Base-by-base conservation (phyloP, 2,888 invertebrate species). In the Cantharis rustica region DNA sequence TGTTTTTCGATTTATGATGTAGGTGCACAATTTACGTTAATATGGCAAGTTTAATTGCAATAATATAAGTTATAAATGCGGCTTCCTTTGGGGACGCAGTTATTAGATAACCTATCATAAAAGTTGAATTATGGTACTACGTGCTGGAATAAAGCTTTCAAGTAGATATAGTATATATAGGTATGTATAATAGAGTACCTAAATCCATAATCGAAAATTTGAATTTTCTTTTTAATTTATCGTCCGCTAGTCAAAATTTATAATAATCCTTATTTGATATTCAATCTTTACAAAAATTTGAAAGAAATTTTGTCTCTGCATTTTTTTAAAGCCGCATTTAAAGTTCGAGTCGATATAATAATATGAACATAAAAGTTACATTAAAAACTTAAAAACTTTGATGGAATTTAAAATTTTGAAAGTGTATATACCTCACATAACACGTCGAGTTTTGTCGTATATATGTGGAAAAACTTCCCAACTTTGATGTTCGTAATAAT, bases 61-160 rank as follows among this genome's bases (percentile, higher is more conserved):
- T 66, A 63, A 63, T 63, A 17, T 63, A 66, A 66, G 64, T 66
- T 66, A 66, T 16, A 66, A 66, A n/a, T 16, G 64, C 64, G 64
- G n/a, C 64, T 10, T 66, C 64, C 64, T 66, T 17, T n/a, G 64
- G 64, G 64, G 20, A 66, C 23, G 9, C n/a, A 63, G 63, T 16
- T 63, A 63, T 16, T 63, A 66, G 64, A 66, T 66, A 66, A 66
- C 64, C 16, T 66, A 66, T 66, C 64, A 66, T 66, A 66, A 66
- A 66, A 66, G 64, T 47, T 47, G 47, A 66, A 66, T 66, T n/a
- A 66, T 66, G 20, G 23, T 9, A 9, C 16, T 66, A 66, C 64
- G 64, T 66, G 64, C n/a, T 66, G 20, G 23, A 66, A n/a, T 15
- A 66, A 66, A 66, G 13, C 23, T 66, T 66, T 23, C 64, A 13